A percentile compares a stretch with the other conserved stretches of the same genome.
Evolutionary conservation across 2,888 invertebrate species (phyloP).

Genomic region (Eucera pruinosa): DNA sequence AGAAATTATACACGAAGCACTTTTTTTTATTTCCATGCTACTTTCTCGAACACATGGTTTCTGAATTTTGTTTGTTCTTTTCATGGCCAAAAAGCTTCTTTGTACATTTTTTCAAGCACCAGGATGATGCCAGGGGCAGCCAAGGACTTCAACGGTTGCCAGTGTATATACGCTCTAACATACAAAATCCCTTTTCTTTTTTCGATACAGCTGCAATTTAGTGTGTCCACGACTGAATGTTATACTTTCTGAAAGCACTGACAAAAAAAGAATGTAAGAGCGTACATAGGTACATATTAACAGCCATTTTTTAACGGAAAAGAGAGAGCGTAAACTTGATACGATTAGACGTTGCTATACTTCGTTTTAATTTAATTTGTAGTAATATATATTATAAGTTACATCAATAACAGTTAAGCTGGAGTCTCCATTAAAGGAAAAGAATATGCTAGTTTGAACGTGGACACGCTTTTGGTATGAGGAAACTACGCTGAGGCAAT

Average conservation of each 20-base stretch:
- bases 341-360: slow-evolving; percentile 65
- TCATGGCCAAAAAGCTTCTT: slow-evolving; percentile 80
- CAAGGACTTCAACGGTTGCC: slow-evolving; percentile 75
- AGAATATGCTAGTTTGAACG: slow-evolving; percentile 65
- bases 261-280: slow-evolving; percentile 51
- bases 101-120: slow-evolving; percentile 76
- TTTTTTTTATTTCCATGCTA: slow-evolving; percentile 69
- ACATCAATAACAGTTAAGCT: slow-evolving; percentile 55
- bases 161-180: slow-evolving; percentile 76
- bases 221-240: slow-evolving; percentile 76
- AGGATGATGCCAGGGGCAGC: slow-evolving; percentile 77
- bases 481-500: slow-evolving; percentile 84
- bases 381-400: slow-evolving; percentile 44
- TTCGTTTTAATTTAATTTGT: slow-evolving; percentile 62
- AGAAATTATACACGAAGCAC: slow-evolving; percentile 48
- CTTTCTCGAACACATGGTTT: slow-evolving; percentile 53
- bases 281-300: slow-evolving; percentile 53
- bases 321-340: slow-evolving; percentile 77
- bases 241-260: slow-evolving; percentile 41
- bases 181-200: slow-evolving; percentile 70
- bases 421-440: slow-evolving; percentile 75
- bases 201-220: slow-evolving; percentile 78
- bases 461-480: slow-evolving; percentile 81
- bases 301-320: slow-evolving; percentile 64
- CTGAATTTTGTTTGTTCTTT: slow-evolving; percentile 81